Base-by-base conservation (phyloP, 2,113 vertebrate genomes). In the Sylvilagus bachmani region DNA sequence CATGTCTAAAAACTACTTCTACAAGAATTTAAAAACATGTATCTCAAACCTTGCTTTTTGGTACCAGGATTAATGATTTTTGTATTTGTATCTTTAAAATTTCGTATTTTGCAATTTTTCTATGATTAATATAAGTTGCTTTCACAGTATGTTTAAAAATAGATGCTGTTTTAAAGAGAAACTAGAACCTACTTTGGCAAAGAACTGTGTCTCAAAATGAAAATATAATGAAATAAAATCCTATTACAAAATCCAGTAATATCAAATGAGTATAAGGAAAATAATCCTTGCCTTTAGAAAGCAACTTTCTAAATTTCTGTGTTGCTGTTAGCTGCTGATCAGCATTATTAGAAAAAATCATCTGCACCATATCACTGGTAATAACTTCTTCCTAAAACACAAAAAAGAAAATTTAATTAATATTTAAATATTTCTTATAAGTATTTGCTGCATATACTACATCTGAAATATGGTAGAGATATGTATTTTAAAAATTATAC, bases 301-400 rank as follows among this genome's bases (percentile, higher is more conserved):
- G 98, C 80, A 99, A 97, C 81, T 99, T 99, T 96, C 99, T 98
- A 98, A 99, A 99, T 96, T 99, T 99, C 94, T 99, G 99, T 89
- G 99, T 99, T 85, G 99, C 99, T 94, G 99, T 98, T 25, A 99
- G 98, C 6, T 99, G 99, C 85, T 99, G 99, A 90, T 99, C 99
- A 85, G 99, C 98, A 96, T 99, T 99, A 89, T 99, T 99, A 0
- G 99, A 99, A 97, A 99, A 99, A 97, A 99, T 99, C 99, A 99
- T 99, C 97, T 99, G 99, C 87, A 99, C 97, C 99, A 99, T 99
- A 96, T 99, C 99, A 93, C 98, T 97, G 0, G 99, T 99, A 98
- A 99, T 99, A 93, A 99, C 98, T 94, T 99, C 99, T 95, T 99
- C 99, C 99, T 99, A 97, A 97, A 98, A 98, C 93, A 24, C 1